Percentiles rank a stretch among this genome's conserved stretches.
Conservation (phyloP, 2,888 invertebrate species). For the Drosophila niveifrons region DNA sequence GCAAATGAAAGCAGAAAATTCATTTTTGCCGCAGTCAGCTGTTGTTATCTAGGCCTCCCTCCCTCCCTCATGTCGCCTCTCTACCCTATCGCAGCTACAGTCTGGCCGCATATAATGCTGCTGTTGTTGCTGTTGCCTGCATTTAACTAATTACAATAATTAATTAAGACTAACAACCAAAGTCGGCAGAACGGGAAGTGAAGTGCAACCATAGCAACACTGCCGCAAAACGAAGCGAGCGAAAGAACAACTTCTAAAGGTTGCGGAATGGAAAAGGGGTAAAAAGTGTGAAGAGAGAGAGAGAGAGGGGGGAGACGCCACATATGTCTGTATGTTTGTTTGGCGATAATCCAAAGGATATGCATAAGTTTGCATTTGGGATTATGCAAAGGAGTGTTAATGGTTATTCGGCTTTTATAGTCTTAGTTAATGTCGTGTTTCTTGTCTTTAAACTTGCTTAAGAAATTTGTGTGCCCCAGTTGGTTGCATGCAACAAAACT, state of each 20-base stretch:
- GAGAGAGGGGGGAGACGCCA: background rate
- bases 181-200: conserved; percentile 35
- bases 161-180: conserved; percentile 76
- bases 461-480: background rate
- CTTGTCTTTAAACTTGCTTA: background rate
- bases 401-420: conserved; percentile 33
- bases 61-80: background rate
- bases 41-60: conserved; percentile 63
- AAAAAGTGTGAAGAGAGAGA: background rate
- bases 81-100: background rate
- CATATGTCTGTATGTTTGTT: conserved; percentile 14
- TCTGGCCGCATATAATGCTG: conserved; percentile 9
- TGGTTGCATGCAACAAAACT: background rate
- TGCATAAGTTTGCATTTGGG: conserved; percentile 47
- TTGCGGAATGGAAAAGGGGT: background rate
- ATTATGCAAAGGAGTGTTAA: conserved; percentile 53
- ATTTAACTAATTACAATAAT: conserved; percentile 79
- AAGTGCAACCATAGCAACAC: conserved; percentile 47
- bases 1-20: conserved; percentile 70
- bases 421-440: conserved; percentile 14
- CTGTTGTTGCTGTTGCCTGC: conserved; percentile 47
- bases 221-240: conserved; percentile 37
- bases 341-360: conserved; percentile 49
- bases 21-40: conserved; percentile 76
- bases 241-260: conserved; percentile 20